These are phyloP conservation scores for Dromaius novaehollandiae DNA, from an alignment of 2,113 vertebrate species.

Conservation along the genomic window DNA sequence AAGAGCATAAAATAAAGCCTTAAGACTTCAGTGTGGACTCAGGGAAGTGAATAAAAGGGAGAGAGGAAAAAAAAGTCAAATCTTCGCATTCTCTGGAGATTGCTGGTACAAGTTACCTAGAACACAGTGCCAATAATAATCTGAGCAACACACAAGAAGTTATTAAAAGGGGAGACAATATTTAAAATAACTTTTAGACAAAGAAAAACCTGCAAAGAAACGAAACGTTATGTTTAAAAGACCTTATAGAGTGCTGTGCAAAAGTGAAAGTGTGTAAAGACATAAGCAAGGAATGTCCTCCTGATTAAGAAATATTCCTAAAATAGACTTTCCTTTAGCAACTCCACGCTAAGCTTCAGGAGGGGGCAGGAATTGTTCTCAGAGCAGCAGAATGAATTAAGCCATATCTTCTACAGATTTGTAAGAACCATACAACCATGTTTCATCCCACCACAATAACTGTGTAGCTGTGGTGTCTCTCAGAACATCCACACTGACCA, in stretches of 20 bases:
- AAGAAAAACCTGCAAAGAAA: not conserved
- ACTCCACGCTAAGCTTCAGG: not conserved
- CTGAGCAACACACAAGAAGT: not conserved
- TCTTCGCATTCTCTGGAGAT: not conserved
- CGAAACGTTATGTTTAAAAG: accelerated
- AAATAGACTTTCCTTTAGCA: not conserved
- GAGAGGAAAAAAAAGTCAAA: not conserved
- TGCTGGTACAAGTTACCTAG: not conserved
- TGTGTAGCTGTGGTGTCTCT: not conserved
- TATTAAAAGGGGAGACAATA: not conserved
- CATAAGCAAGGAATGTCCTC: not conserved
- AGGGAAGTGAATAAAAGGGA: not conserved
- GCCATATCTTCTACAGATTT: not conserved
- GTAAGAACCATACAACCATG: not conserved
- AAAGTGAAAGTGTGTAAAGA: not conserved
- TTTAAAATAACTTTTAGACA: not conserved
- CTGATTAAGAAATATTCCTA: not conserved
- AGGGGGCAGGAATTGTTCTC: not conserved
- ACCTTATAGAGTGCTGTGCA: not conserved
- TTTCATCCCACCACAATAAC: not conserved
- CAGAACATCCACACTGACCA: not conserved
- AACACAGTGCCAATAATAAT: not conserved
- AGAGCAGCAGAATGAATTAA: not conserved
- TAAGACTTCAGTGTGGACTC: not conserved
- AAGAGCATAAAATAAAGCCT: not conserved